A percentile compares a stretch with the other conserved stretches of the same genome.
Conservation (phyloP, 2,888 invertebrate species). For the Tenthredo notha region DNA sequence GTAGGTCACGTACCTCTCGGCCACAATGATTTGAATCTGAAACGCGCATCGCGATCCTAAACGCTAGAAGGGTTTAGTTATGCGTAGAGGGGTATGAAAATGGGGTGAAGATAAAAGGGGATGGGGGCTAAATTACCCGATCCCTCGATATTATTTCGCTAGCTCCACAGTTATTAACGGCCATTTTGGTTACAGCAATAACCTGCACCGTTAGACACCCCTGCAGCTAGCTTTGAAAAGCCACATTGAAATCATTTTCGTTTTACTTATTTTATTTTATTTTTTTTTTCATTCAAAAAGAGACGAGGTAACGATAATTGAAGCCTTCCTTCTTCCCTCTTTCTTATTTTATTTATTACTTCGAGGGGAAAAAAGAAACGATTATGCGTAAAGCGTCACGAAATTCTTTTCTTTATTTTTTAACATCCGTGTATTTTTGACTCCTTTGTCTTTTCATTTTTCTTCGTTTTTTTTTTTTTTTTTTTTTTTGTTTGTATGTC, state of each 20-base stretch:
- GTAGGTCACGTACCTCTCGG: constrained; percentile 44
- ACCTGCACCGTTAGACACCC: not conserved
- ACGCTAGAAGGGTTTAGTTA: constrained; percentile 50
- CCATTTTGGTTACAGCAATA: constrained; percentile 28
- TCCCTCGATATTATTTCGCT: constrained; percentile 46
- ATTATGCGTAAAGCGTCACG: not conserved
- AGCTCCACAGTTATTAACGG: constrained; percentile 21
- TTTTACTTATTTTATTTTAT: not conserved
- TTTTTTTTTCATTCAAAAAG: not conserved
- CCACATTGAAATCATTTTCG: not conserved
- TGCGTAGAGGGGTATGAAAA: constrained; percentile 14
- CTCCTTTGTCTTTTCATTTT: not conserved
- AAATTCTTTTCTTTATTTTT: not conserved
- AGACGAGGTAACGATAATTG: not conserved
- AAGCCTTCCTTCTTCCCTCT: not conserved
- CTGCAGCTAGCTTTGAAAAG: not conserved
- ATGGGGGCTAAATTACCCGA: constrained; percentile 19
- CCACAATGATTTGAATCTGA: constrained; percentile 50
- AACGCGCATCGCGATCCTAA: constrained; percentile 41
- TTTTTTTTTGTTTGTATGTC: not conserved
- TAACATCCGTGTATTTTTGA: not conserved
- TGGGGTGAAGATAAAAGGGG: constrained; percentile 34
- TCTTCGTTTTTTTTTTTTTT: not conserved
- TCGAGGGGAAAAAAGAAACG: not conserved
- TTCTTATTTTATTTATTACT: not conserved